Conservation (phyloP, 2,797 vertebrate species). For the Setipinna tenuifilis region DNA sequence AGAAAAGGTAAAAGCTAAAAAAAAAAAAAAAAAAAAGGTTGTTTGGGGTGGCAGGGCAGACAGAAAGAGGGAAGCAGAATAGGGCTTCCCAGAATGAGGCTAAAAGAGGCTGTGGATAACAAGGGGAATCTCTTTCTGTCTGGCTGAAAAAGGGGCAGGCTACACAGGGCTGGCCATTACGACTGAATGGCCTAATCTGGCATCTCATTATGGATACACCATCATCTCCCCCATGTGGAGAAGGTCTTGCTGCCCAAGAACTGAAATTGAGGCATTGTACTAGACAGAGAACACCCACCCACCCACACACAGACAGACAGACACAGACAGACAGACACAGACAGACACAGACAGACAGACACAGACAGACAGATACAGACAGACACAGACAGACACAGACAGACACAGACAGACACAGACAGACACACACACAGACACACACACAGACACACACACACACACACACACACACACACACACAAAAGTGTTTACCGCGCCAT, state of each 20-base stretch:
- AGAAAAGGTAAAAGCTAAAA: too few species aligned
- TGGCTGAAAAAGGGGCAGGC: background rate
- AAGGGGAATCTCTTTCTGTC: slow-evolving; percentile 2
- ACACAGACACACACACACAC: background rate
- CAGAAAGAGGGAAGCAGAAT: background rate
- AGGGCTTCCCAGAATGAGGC: background rate
- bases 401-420: background rate
- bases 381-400: background rate
- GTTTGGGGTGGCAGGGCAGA: too few species aligned
- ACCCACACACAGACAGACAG: background rate
- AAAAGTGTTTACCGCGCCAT: background rate
- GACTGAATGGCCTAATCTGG: slow-evolving; percentile 37
- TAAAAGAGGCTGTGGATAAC: background rate
- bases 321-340: background rate
- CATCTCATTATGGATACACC: slow-evolving; percentile 31
- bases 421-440: background rate
- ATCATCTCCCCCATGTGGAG: background rate
- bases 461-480: background rate
- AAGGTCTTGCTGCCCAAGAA: background rate
- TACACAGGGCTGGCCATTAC: slow-evolving; percentile 23
- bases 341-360: background rate
- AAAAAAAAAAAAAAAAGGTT: too few species aligned
- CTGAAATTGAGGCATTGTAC: background rate
- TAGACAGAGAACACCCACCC: background rate
- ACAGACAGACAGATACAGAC: too few species aligned